phyloP scores from a whole-genome alignment of 2,888 invertebrate genomes.

The Drosophila paramelanica region DNA sequence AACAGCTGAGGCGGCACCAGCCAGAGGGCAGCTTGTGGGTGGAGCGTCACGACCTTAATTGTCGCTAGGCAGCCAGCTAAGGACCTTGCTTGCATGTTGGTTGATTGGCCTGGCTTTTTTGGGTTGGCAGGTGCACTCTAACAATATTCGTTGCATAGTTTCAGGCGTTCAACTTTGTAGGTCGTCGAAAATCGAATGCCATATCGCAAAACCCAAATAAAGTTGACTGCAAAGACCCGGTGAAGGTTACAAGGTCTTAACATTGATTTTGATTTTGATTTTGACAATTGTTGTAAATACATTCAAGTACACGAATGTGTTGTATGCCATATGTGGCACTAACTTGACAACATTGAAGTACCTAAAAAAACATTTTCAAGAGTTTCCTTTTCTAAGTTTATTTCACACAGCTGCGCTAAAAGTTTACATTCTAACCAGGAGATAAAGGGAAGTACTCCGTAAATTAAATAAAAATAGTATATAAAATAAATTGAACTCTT shows the following conservation, averaged over 20 bases:
- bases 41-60: conserved; percentile 67
- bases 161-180: conserved; percentile 65
- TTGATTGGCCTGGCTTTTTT: conserved; percentile 49
- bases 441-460: not conserved
- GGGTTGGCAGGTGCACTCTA: conserved; percentile 54
- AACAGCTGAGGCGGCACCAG: conserved; percentile 30
- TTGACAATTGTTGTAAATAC: conserved; percentile 45
- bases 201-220: conserved; percentile 39
- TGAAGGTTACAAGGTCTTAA: conserved; percentile 64
- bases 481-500: not conserved
- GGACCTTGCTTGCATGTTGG: conserved; percentile 69
- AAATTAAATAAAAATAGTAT: not conserved
- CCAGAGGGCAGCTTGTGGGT: not conserved
- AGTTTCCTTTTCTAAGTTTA: conserved; percentile 21
- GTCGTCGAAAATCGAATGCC: conserved; percentile 61
- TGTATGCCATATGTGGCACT: conserved; percentile 31
- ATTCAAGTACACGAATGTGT: not conserved
- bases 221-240: conserved; percentile 18
- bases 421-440: not conserved
- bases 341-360: conserved; percentile 59
- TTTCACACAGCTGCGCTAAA: not conserved
- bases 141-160: conserved; percentile 51
- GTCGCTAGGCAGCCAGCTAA: conserved; percentile 59
- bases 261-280: conserved; percentile 63
- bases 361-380: conserved; percentile 24